These are phyloP conservation scores for Propithecus deckenii DNA, from an alignment of 2,797 vertebrate species.

Conservation along the genomic window DNA sequence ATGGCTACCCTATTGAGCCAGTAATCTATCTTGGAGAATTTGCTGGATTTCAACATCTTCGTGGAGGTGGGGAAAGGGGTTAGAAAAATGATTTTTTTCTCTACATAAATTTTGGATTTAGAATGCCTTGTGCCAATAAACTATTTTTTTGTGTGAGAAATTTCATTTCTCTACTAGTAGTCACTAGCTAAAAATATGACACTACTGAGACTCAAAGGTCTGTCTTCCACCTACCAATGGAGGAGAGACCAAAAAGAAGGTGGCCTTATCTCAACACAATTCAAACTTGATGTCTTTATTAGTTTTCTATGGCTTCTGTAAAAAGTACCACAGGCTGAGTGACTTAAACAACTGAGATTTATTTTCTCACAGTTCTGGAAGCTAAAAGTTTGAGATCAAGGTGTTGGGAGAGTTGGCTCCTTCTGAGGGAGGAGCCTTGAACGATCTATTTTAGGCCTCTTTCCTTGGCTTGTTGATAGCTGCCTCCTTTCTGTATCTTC, in stretches of 20 bases:
- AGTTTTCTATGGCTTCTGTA: neutral
- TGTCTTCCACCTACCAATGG: neutral
- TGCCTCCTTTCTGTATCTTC: neutral
- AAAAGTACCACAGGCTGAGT: neutral
- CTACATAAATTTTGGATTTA: neutral
- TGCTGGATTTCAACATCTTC: conserved; percentile 9
- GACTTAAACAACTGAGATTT: neutral
- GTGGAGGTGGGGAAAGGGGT: neutral
- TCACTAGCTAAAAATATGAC: neutral
- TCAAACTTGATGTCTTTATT: neutral
- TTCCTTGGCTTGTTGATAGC: neutral
- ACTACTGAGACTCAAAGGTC: neutral
- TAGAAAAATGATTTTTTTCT: neutral
- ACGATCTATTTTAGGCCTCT: neutral
- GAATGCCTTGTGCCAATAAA: neutral
- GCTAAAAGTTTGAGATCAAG: neutral
- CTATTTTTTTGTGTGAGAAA: neutral
- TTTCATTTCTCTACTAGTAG: neutral
- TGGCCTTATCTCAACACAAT: neutral
- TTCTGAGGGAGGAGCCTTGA: neutral
- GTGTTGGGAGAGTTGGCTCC: neutral
- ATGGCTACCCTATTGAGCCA: neutral
- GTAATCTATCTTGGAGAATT: neutral
- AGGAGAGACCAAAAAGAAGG: neutral
- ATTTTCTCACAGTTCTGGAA: neutral